Conservation (phyloP, 2,797 vertebrate species). For the Propithecus perrieri region DNA sequence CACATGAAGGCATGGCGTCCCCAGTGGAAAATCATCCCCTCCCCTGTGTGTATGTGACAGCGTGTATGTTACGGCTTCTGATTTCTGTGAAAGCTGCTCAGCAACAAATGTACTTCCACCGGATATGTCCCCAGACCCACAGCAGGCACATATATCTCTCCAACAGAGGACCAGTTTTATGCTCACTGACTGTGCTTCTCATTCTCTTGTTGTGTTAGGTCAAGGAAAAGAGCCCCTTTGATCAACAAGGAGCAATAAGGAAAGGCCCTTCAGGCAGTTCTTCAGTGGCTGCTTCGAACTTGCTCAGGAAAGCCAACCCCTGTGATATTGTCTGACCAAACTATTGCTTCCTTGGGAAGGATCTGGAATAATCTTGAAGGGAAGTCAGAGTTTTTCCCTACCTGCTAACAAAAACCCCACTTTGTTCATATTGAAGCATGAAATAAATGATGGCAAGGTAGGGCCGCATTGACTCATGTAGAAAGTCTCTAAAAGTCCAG, state of each 20-base stretch:
- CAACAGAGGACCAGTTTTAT: neutral
- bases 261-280: neutral
- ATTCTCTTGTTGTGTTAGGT: neutral
- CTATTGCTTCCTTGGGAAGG: neutral
- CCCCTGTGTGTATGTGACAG: conserved; percentile 60
- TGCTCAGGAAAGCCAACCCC: conserved; percentile 51
- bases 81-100: conserved; percentile 64
- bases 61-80: conserved; percentile 54
- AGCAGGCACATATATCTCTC: neutral
- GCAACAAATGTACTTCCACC: conserved; percentile 9
- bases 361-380: conserved; percentile 40
- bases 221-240: neutral
- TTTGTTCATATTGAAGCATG: conserved; percentile 24
- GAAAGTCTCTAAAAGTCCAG: conserved; percentile 48
- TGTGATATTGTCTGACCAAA: neutral
- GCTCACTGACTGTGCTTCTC: conserved; percentile 3
- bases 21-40: neutral
- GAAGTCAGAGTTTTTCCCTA: conserved; percentile 3
- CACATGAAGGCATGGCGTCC: conserved; percentile 64
- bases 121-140: neutral
- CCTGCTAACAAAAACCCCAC: neutral
- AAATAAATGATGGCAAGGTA: neutral
- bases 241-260: neutral
- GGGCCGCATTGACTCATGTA: neutral
- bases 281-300: conserved; percentile 46